These are phyloP conservation scores for Camelus dromedarius DNA, from an alignment of 2,113 vertebrate genomes.

Conservation along the genomic window DNA sequence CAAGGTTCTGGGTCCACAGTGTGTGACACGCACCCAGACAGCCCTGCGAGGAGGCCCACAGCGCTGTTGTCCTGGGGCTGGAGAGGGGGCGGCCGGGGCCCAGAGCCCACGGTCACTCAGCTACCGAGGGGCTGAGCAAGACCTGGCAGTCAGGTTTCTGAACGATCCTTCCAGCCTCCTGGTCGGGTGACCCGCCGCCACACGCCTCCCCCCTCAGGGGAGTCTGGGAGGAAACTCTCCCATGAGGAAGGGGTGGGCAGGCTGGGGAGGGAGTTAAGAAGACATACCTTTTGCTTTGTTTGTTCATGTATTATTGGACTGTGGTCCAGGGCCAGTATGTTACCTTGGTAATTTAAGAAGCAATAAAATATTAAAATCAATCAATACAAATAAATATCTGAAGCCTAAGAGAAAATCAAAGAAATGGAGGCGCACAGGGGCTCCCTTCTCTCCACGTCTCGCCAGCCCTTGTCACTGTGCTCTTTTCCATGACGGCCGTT, in stretches of 20 bases:
- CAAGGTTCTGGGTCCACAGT: not conserved
- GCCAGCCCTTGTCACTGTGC: no score
- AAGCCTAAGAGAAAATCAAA: slow-evolving; percentile 5
- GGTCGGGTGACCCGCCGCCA: not conserved
- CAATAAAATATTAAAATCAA: not conserved
- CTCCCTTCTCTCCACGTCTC: no score
- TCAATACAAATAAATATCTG: not conserved
- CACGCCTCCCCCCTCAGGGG: not conserved
- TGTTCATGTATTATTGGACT: not conserved
- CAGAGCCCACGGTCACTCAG: not conserved
- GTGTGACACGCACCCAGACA: not conserved
- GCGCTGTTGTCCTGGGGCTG: not conserved
- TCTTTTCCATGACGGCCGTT: no score
- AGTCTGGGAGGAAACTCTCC: not conserved
- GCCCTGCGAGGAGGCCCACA: not conserved
- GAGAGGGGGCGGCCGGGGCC: not conserved
- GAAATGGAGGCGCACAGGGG: not conserved
- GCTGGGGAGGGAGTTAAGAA: no score
- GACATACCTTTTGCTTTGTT: not conserved
- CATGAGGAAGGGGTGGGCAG: not conserved
- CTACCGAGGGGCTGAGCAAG: not conserved
- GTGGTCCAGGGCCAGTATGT: not conserved
- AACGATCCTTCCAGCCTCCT: no score
- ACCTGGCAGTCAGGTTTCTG: not conserved
- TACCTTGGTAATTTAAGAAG: not conserved